Evolutionary conservation across 2,888 invertebrate genomes (phyloP).

Genomic region (Ischnus inquisitorius): DNA sequence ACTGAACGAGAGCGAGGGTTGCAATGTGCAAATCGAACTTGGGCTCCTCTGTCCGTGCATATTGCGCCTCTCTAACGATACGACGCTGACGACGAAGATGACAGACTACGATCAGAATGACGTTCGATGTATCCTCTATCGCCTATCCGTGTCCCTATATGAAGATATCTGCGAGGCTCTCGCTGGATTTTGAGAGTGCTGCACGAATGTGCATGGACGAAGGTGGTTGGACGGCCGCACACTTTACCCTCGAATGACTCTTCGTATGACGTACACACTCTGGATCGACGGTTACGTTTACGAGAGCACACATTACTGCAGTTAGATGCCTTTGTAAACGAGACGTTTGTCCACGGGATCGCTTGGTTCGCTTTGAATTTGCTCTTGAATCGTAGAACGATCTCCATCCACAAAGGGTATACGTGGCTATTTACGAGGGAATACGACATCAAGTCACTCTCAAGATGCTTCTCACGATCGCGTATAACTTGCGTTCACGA

Average conservation of each 20-base stretch:
- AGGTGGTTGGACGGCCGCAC: slow-evolving; percentile 23
- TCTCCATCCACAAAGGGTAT: neutral
- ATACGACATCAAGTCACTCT: neutral
- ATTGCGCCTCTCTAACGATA: slow-evolving; percentile 37
- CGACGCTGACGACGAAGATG: slow-evolving; percentile 18
- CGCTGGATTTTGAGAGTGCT: neutral
- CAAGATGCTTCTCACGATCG: slow-evolving; percentile 46
- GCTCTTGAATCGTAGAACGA: slow-evolving; percentile 31
- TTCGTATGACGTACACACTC: slow-evolving; percentile 33
- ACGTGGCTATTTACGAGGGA: neutral
- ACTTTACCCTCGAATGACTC: neutral
- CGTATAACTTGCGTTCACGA: slow-evolving; percentile 18
- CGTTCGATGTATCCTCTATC: slow-evolving; percentile 32
- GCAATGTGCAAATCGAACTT: slow-evolving; percentile 50
- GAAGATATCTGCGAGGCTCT: neutral
- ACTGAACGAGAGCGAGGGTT: slow-evolving; percentile 51
- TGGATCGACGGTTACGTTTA: slow-evolving; percentile 29
- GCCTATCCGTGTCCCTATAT: slow-evolving; percentile 10
- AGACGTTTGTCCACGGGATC: slow-evolving; percentile 41
- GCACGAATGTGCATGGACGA: slow-evolving; percentile 35
- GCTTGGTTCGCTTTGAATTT: slow-evolving; percentile 29
- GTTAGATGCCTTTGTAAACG: slow-evolving; percentile 10
- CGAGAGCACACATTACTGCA: neutral
- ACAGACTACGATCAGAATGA: slow-evolving; percentile 8
- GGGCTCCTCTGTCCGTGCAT: slow-evolving; percentile 21